Evolutionary conservation across 2,888 invertebrate genomes (phyloP), one percentile per base, ranked within the genome.

Genomic region (Trichogramma evanescens): DNA sequence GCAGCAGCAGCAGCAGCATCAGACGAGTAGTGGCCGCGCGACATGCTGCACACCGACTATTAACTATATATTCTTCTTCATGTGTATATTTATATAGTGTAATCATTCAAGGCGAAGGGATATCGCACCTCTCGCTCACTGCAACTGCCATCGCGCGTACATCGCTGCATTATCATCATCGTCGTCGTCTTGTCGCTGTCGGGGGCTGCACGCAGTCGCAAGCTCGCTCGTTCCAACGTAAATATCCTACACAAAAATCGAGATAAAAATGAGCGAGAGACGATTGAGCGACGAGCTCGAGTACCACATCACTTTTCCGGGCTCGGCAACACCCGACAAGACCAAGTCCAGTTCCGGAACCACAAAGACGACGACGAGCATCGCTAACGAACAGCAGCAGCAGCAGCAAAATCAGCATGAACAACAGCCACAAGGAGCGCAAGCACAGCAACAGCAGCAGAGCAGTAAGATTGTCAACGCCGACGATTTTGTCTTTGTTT

Each of bases 401-500:
- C 13, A 26, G 26, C 26, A 26, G 3, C 26, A 26, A 26, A 26
- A 48, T 10, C 10, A 48, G n/a, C 48, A 5, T 1, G 42, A n/a
- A n/a, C 26, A 3, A 26, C 26, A 26, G 26, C 1, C 26, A 26
- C 26, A 26, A 26, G 26, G 26, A 26, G 26, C 26, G 26, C 26
- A 26, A 26, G 26, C 26, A 26, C 26, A 26, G 26, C 26, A 26
- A 26, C 26, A 26, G 26, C 26, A 26, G 3, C 26, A 26, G 26
- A 26, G 7, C 6, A 26, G 26, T 5, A 10, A 5, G 6, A 10
- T 6, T 6, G 26, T 7, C 4, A 13, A 10, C 44, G 6, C 44
- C 10, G 63, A 63, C 6, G 63, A 63, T 4, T 63, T 63, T 40
- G 61, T 63, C 38, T 63, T 63, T 51, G 58, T 63, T 10, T 61